phyloP scores from a whole-genome alignment of 2,797 vertebrate genomes.

The Chiropotes sagulatus region DNA sequence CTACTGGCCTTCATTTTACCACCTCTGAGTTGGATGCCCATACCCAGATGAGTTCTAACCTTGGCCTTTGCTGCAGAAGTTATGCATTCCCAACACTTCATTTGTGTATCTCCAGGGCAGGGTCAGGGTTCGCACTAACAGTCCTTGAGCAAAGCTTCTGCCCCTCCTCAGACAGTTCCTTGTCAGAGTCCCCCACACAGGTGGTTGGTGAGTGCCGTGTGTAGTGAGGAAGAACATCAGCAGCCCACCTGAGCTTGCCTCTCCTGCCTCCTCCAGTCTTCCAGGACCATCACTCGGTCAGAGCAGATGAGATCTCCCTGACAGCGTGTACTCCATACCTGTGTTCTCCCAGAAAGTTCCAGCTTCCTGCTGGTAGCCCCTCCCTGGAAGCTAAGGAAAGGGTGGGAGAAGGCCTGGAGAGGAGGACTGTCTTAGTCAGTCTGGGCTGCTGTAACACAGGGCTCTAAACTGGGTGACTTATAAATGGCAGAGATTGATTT shows the following conservation, averaged over 20 bases:
- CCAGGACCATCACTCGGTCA: neutral
- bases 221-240: neutral
- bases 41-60: rapidly evolving
- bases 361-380: neutral
- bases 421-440: neutral
- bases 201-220: neutral
- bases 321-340: neutral
- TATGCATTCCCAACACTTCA: neutral
- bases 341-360: neutral
- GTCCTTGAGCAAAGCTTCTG: neutral
- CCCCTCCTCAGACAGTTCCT: neutral
- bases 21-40: neutral
- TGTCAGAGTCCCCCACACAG: neutral
- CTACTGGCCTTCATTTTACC: neutral
- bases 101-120: neutral
- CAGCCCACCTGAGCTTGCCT: neutral
- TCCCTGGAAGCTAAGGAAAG: neutral
- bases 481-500: neutral
- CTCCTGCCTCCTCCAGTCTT: neutral
- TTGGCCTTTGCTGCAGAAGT: neutral
- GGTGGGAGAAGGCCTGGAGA: neutral
- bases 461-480: neutral
- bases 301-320: neutral
- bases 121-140: too few relatives aligned
- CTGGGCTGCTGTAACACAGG: neutral